These are phyloP conservation scores for Papilio glaucus DNA, from an alignment of 1,140 invertebrate genomes.

Conservation along the genomic window DNA sequence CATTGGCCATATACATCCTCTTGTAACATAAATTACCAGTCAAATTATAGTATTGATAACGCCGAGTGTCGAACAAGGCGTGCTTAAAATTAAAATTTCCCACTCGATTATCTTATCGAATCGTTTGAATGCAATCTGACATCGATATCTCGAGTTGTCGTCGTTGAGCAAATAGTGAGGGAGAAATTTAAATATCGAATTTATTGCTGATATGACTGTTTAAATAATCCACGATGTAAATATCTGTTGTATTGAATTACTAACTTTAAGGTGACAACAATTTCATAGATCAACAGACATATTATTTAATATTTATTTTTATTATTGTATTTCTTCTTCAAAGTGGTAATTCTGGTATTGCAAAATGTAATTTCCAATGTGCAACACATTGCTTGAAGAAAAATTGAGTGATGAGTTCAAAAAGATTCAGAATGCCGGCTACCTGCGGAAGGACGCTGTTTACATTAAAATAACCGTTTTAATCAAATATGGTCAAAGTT, in stretches of 20 bases:
- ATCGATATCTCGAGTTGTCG: constrained; percentile 29
- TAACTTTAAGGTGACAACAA: constrained; percentile 7
- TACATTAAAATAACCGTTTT: no score
- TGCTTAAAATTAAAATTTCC: constrained; percentile 33
- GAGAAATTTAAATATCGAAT: constrained; percentile 25
- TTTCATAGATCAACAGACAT: not conserved
- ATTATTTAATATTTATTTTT: not conserved
- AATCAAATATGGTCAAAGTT: no score
- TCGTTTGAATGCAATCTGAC: constrained; percentile 22
- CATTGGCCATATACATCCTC: not conserved
- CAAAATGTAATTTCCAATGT: no score
- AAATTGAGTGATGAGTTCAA: no score
- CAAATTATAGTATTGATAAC: constrained; percentile 28
- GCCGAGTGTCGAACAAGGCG: constrained; percentile 10
- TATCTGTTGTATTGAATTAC: constrained; percentile 8
- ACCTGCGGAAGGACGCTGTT: no score
- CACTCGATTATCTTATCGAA: constrained; percentile 29
- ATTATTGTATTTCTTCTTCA: no score
- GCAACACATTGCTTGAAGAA: no score
- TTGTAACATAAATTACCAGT: constrained; percentile 25
- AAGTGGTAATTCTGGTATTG: no score
- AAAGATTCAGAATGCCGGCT: no score
- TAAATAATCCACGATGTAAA: constrained; percentile 21
- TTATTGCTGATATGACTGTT: constrained; percentile 10
- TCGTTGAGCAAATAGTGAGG: constrained; percentile 26